Evolutionary conservation across 2,113 vertebrate species (phyloP).

Genomic region (Nothoprocta pentlandii): DNA sequence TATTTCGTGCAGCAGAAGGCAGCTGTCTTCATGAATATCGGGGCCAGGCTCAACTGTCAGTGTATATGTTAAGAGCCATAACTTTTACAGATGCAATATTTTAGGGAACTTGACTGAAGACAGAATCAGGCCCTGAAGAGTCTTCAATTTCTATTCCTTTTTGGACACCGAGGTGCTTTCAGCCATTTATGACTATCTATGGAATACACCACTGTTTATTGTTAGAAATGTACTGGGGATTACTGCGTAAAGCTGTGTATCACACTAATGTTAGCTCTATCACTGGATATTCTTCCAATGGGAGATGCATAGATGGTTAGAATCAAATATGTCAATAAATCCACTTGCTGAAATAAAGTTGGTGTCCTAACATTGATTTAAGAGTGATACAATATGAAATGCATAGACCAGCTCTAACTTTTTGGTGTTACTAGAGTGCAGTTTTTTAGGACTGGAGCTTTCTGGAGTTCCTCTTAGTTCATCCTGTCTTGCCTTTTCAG

Average conservation of each 20-base stretch:
- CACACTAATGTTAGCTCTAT: slow-evolving; percentile 65
- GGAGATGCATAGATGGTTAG: slow-evolving; percentile 76
- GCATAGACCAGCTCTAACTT: background rate
- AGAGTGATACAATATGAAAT: background rate
- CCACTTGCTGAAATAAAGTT: slow-evolving; percentile 56
- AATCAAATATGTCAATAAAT: slow-evolving; percentile 78
- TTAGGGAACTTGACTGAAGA: background rate
- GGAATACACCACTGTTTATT: slow-evolving; percentile 46
- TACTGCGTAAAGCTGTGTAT: slow-evolving; percentile 63
- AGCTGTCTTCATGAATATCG: background rate
- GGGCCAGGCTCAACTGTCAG: background rate
- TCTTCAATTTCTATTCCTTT: background rate
- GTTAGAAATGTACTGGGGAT: slow-evolving; percentile 38
- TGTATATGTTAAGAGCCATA: background rate
- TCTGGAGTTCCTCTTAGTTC: background rate
- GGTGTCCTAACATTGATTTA: slow-evolving; percentile 15
- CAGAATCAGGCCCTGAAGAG: background rate
- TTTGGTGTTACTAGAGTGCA: background rate
- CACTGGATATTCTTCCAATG: slow-evolving; percentile 79
- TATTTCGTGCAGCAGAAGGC: background rate
- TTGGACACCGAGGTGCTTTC: background rate
- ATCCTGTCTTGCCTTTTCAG: background rate
- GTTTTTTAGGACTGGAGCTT: background rate
- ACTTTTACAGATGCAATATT: background rate
- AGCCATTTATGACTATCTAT: background rate